Percentiles rank a stretch among this genome's conserved stretches.
These are phyloP conservation scores for Amphiduros pacificus DNA, from an alignment of 2,888 invertebrate species.

Conservation along the genomic window DNA sequence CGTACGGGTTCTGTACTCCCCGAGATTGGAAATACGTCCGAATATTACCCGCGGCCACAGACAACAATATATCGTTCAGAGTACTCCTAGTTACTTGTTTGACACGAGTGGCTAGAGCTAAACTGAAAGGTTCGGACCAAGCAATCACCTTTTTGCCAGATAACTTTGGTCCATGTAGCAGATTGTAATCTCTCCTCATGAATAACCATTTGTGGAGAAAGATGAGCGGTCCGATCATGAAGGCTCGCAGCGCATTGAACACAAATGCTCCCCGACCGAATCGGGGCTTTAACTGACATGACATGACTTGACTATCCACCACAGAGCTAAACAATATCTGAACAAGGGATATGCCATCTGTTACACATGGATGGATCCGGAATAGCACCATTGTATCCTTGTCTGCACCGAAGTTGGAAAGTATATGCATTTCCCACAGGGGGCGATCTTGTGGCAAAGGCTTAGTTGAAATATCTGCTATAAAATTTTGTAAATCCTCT, in stretches of 20 bases:
- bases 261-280: conserved; percentile 59
- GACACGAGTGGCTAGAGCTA: conserved; percentile 60
- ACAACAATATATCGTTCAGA: conserved; percentile 64
- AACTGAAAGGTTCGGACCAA: conserved; percentile 63
- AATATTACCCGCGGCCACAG: conserved; percentile 63
- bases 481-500: conserved; percentile 60
- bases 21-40: conserved; percentile 61
- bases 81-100: conserved; percentile 65
- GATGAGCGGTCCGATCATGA: conserved; percentile 63
- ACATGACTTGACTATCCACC: conserved; percentile 46
- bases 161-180: conserved; percentile 53
- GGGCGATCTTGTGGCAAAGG: conserved; percentile 60
- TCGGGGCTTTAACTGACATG: conserved; percentile 52
- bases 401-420: conserved; percentile 59
- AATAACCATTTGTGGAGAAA: conserved; percentile 62
- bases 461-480: conserved; percentile 59
- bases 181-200: conserved; percentile 60
- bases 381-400: conserved; percentile 61
- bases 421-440: conserved; percentile 65
- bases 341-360: conserved; percentile 64
- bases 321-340: conserved; percentile 57
- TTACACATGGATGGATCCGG: conserved; percentile 63
- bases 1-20: conserved; percentile 63
- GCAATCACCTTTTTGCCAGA: conserved; percentile 52
- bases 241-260: conserved; percentile 60